phyloP scores from a whole-genome alignment of 1,140 invertebrate species.

The Drosophila repletoides region DNA sequence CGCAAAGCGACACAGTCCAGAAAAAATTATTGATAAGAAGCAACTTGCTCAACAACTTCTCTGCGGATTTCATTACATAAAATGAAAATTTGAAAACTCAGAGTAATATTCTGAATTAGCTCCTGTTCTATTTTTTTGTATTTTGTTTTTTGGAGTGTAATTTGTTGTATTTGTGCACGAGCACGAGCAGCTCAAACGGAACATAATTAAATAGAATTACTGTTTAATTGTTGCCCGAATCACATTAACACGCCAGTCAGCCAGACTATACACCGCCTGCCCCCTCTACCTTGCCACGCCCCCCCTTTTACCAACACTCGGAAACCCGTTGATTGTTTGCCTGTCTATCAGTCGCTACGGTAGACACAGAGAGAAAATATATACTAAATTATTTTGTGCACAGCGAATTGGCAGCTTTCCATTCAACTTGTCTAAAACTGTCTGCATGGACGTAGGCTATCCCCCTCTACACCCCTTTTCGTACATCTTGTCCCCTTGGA shows the following conservation, averaged over 20 bases:
- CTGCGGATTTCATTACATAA: too few species aligned
- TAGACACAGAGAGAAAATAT: slow-evolving; percentile 24
- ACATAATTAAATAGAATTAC: slow-evolving; percentile 73
- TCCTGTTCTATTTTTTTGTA: too few species aligned
- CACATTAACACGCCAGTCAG: slow-evolving; percentile 56
- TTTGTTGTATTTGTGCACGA: slow-evolving; percentile 24
- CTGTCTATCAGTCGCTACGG: slow-evolving; percentile 31
- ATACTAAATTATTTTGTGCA: slow-evolving; percentile 43
- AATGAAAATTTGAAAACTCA: too few species aligned
- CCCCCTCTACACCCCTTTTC: neutral
- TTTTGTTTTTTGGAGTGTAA: too few species aligned
- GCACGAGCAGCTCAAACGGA: slow-evolving; percentile 29
- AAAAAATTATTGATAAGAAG: too few species aligned
- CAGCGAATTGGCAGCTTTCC: slow-evolving; percentile 53
- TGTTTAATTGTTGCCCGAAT: slow-evolving; percentile 58
- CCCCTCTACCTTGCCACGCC: neutral
- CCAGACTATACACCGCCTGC: neutral
- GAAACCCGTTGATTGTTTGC: slow-evolving; percentile 16
- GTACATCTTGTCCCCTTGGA: neutral
- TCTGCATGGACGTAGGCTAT: neutral
- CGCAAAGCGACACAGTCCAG: too few species aligned
- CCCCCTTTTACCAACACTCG: neutral
- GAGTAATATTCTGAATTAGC: too few species aligned
- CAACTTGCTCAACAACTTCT: too few species aligned
- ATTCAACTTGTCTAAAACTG: slow-evolving; percentile 53